These are phyloP conservation scores for Drosophila aldrichi DNA, from an alignment of 2,888 invertebrate species.

Conservation along the genomic window DNA sequence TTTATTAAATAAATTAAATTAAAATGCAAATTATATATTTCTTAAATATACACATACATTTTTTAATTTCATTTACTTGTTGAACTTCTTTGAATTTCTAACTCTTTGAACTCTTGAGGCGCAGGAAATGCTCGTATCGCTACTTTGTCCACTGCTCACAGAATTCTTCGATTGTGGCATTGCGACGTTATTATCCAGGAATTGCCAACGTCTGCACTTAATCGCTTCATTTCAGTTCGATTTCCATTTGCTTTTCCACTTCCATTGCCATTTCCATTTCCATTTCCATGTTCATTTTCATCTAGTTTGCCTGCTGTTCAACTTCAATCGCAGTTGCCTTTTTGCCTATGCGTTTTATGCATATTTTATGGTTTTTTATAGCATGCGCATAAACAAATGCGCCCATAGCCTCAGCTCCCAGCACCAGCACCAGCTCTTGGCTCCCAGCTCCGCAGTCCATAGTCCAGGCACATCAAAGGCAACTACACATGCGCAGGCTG, in stretches of 20 bases:
- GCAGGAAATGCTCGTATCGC: conserved; percentile 5
- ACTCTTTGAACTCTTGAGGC: background rate
- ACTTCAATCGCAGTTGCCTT: conserved; percentile 70
- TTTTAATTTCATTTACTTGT: background rate
- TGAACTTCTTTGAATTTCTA: background rate
- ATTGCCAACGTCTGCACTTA: conserved; percentile 32
- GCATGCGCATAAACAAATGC: conserved; percentile 71
- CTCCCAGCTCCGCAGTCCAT: conserved; percentile 6
- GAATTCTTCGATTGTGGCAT: conserved; percentile 9
- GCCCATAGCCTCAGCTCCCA: conserved; percentile 14
- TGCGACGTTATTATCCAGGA: conserved; percentile 25
- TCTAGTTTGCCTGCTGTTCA: conserved; percentile 48
- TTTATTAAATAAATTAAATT: too few species aligned
- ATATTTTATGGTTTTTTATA: conserved; percentile 78
- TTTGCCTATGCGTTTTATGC: conserved; percentile 74
- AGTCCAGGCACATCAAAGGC: conserved; percentile 55
- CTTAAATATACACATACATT: too few species aligned
- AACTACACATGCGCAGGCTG: conserved; percentile 54
- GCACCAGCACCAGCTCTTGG: background rate
- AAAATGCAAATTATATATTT: too few species aligned
- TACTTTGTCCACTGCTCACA: conserved; percentile 5
- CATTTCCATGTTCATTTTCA: conserved; percentile 35
- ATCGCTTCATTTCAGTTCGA: conserved; percentile 45
- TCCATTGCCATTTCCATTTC: background rate
- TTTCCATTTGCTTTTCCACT: conserved; percentile 10